Evolutionary conservation across 2,888 invertebrate species (phyloP).

Genomic region (Phorcus lineatus): DNA sequence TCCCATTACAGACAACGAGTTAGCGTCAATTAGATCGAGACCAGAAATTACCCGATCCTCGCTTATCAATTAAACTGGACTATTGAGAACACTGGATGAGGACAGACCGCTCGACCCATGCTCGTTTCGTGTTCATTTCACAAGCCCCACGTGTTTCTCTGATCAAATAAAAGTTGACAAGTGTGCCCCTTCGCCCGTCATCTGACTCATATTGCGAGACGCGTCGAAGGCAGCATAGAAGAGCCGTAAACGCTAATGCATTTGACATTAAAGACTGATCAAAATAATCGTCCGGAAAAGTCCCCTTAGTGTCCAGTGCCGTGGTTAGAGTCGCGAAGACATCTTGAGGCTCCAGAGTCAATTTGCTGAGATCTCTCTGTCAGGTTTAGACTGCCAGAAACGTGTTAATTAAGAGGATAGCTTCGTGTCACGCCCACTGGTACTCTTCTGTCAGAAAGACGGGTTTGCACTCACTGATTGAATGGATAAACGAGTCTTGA

Average conservation of each 20-base stretch:
- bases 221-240: not conserved
- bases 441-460: not conserved
- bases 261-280: conserved; percentile 21
- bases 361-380: conserved; percentile 12
- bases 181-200: not conserved
- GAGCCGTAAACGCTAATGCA: conserved; percentile 11
- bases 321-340: not conserved
- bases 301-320: conserved; percentile 5
- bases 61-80: conserved; percentile 5
- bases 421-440: not conserved
- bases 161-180: conserved; percentile 23
- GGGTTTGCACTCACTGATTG: conserved; percentile 8
- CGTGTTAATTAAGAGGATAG: conserved; percentile 22
- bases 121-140: conserved; percentile 1
- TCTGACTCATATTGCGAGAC: not conserved
- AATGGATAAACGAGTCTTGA: not conserved
- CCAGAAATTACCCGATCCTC: conserved; percentile 13
- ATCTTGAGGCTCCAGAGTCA: not conserved
- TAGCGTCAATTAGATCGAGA: not conserved
- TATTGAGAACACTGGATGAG: not conserved
- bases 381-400: conserved; percentile 9
- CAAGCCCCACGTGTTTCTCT: not conserved
- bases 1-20: conserved; percentile 10
- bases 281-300: conserved; percentile 19
- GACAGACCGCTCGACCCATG: not conserved